Conservation (phyloP, 2,888 invertebrate species). For the Drosophila colorata region DNA sequence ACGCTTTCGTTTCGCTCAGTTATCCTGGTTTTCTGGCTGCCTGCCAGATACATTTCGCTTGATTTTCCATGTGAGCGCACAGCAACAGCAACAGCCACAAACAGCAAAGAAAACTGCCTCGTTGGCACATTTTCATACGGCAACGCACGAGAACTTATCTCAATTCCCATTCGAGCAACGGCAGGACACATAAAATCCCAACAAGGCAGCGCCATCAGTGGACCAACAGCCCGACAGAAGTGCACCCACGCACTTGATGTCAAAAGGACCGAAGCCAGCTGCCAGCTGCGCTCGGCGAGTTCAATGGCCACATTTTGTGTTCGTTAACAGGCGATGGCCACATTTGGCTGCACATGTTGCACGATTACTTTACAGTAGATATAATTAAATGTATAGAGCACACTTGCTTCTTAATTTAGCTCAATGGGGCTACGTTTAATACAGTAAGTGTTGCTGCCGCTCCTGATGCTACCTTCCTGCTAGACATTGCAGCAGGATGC, state of each 20-base stretch:
- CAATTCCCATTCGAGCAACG: constrained; percentile 46
- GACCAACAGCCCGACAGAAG: constrained; percentile 50
- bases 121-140: constrained; percentile 65
- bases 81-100: constrained; percentile 21
- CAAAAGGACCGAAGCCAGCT: constrained; percentile 22
- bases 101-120: constrained; percentile 47
- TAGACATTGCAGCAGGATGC: constrained; percentile 33
- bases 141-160: constrained; percentile 38
- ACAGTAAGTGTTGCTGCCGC: constrained; percentile 6
- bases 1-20: constrained; percentile 31
- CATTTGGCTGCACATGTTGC: constrained; percentile 64
- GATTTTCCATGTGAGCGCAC: constrained; percentile 74
- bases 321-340: constrained; percentile 41
- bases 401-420: constrained; percentile 53
- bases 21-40: constrained; percentile 64
- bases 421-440: constrained; percentile 16
- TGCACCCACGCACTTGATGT: constrained; percentile 65
- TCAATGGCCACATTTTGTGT: constrained; percentile 48
- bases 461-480: constrained; percentile 31
- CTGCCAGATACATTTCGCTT: constrained; percentile 75
- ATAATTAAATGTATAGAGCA: constrained; percentile 30
- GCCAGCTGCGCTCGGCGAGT: constrained; percentile 11
- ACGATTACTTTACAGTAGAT: constrained; percentile 11
- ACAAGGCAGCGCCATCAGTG: constrained; percentile 30
- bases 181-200: constrained; percentile 6